Conservation (phyloP, 2,113 vertebrate species). For the Natator depressus region DNA sequence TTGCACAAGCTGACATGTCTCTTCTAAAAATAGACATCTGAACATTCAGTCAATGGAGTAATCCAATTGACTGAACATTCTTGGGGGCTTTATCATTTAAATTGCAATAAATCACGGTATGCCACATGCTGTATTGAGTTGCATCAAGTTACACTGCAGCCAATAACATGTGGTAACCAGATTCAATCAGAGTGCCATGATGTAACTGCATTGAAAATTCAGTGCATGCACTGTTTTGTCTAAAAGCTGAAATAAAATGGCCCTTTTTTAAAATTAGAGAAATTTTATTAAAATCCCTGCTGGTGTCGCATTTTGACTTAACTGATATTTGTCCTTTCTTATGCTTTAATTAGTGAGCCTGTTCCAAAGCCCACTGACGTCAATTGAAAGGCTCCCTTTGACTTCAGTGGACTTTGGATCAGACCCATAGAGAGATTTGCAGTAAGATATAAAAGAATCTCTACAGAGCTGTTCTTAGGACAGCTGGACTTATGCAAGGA, state of each 20-base stretch:
- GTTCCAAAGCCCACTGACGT: background rate
- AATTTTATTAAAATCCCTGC: conserved; percentile 29
- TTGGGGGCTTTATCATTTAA: conserved; percentile 79
- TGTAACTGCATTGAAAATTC: conserved; percentile 53
- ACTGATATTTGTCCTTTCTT: background rate
- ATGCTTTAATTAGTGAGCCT: conserved; percentile 30
- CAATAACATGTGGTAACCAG: conserved; percentile 73
- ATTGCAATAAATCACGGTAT: conserved; percentile 79
- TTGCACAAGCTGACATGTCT: conserved; percentile 62
- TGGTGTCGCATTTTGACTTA: conserved; percentile 19
- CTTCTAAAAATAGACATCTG: conserved; percentile 78
- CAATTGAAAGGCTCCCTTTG: background rate
- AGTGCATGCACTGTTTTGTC: conserved; percentile 66
- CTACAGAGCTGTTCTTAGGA: background rate
- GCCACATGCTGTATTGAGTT: conserved; percentile 64
- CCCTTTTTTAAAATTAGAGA: conserved; percentile 4
- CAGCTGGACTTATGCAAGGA: background rate
- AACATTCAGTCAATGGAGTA: conserved; percentile 76
- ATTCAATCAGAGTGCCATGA: conserved; percentile 63
- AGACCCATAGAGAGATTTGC: background rate
- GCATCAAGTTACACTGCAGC: conserved; percentile 57
- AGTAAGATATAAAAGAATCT: background rate
- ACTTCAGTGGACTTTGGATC: conserved; percentile 20
- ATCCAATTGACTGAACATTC: conserved; percentile 80
- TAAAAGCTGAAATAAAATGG: conserved; percentile 29